phyloP scores from a whole-genome alignment of 1,140 invertebrate species.

The Papilio helenus region DNA sequence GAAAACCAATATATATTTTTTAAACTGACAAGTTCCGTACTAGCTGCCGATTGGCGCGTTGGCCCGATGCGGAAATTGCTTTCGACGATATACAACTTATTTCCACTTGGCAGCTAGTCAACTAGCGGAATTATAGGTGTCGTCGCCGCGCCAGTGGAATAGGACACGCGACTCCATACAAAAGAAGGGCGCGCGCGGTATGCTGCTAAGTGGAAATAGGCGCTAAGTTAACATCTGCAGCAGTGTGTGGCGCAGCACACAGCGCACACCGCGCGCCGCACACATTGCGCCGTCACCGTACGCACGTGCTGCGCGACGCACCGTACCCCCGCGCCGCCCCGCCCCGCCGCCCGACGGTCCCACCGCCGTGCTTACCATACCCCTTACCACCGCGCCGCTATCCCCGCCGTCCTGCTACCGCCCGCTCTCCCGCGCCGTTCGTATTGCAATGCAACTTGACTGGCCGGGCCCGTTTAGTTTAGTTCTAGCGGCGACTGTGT shows the following conservation, averaged over 20 bases:
- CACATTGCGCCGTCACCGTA: constrained; percentile 22
- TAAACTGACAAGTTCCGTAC: not conserved
- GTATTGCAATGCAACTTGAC: constrained; percentile 58
- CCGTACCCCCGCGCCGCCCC: not conserved
- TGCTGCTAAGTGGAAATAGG: not conserved
- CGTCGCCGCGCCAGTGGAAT: not conserved
- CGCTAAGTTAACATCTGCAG: constrained; percentile 26
- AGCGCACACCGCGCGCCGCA: not conserved
- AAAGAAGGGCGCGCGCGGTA: not conserved
- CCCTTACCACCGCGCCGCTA: constrained; percentile 43
- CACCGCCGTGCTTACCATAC: constrained; percentile 38
- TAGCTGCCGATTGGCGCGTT: not conserved
- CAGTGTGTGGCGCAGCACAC: constrained; percentile 19
- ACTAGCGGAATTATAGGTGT: too few species aligned
- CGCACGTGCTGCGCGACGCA: constrained; percentile 36
- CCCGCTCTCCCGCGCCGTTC: constrained; percentile 52
- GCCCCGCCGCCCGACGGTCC: constrained; percentile 19
- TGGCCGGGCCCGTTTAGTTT: constrained; percentile 42
- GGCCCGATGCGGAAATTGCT: not conserved
- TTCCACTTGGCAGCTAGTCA: not conserved
- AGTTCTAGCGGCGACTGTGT: constrained; percentile 56
- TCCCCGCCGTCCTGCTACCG: constrained; percentile 45
- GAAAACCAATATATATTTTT: not conserved
- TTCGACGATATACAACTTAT: not conserved
- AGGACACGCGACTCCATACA: not conserved